Evolutionary conservation across 2,888 invertebrate genomes (phyloP).

Genomic region (Oxycera nigricornis): DNA sequence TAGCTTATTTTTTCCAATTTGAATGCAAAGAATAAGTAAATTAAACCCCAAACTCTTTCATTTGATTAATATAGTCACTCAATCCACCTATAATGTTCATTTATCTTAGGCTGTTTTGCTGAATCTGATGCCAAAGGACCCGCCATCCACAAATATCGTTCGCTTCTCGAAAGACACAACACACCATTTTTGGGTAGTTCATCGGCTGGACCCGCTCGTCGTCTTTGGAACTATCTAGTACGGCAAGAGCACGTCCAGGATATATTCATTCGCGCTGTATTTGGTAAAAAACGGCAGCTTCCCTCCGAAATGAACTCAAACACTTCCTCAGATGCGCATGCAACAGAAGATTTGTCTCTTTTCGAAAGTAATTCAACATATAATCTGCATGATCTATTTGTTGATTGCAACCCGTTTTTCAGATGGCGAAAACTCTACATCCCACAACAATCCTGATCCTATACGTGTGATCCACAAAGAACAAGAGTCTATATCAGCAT

Average conservation of each 20-base stretch:
- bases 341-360: slow-evolving; percentile 25
- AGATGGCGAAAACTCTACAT: slow-evolving; percentile 48
- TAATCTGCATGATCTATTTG: background rate
- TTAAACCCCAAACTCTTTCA: background rate
- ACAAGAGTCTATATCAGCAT: slow-evolving; percentile 96
- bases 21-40: background rate
- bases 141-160: slow-evolving; percentile 90
- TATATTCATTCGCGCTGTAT: slow-evolving; percentile 93
- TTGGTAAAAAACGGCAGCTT: slow-evolving; percentile 73
- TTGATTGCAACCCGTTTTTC: background rate
- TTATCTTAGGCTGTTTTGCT: slow-evolving; percentile 75
- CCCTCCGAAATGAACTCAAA: slow-evolving; percentile 42
- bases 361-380: slow-evolving; percentile 17
- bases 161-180: slow-evolving; percentile 89
- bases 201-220: slow-evolving; percentile 76
- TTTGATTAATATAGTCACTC: background rate
- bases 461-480: slow-evolving; percentile 98
- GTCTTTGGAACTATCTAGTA: slow-evolving; percentile 93
- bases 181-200: slow-evolving; percentile 87
- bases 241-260: slow-evolving; percentile 93
- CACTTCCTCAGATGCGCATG: slow-evolving; percentile 45
- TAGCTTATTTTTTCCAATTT: background rate
- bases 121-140: slow-evolving; percentile 79
- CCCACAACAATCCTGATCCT: slow-evolving; percentile 69
- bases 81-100: background rate